Evolutionary conservation across 2,888 invertebrate genomes (phyloP).

Genomic region (Yponomeuta sedellus): DNA sequence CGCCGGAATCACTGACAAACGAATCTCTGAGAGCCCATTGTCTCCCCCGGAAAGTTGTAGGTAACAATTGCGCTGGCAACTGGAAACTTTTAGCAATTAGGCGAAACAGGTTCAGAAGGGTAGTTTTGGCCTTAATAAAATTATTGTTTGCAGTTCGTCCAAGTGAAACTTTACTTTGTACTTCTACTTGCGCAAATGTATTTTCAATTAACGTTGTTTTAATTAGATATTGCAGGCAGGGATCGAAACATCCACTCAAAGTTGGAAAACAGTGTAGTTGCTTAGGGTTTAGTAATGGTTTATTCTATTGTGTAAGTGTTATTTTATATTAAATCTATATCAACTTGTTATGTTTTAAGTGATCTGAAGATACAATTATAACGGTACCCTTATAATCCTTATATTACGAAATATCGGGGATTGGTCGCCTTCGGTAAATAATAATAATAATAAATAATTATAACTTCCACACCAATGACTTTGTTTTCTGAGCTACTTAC

Average conservation of each 20-base stretch:
- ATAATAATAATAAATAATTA: too few species aligned
- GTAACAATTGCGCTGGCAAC: constrained; percentile 8
- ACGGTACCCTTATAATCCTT: too few species aligned
- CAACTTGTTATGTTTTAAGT: too few species aligned
- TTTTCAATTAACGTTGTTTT: neutral
- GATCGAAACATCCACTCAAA: neutral
- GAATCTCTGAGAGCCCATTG: neutral
- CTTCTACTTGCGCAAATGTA: neutral
- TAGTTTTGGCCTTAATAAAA: constrained; percentile 15
- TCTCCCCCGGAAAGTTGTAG: neutral
- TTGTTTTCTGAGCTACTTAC: too few species aligned
- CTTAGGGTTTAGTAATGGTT: neutral
- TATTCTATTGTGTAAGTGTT: neutral
- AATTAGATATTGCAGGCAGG: neutral
- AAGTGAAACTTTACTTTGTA: neutral
- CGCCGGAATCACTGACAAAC: neutral
- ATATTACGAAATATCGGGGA: too few species aligned
- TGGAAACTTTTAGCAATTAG: constrained; percentile 21
- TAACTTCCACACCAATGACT: too few species aligned
- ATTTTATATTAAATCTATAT: neutral
- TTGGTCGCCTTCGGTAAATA: too few species aligned
- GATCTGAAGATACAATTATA: too few species aligned
- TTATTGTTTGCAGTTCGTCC: constrained; percentile 1
- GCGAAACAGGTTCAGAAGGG: constrained; percentile 12
- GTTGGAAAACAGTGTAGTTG: neutral